A percentile compares a stretch with the other conserved stretches of the same genome.
Conservation (phyloP, 2,113 vertebrate species). For the Hippopotamus amphibius region DNA sequence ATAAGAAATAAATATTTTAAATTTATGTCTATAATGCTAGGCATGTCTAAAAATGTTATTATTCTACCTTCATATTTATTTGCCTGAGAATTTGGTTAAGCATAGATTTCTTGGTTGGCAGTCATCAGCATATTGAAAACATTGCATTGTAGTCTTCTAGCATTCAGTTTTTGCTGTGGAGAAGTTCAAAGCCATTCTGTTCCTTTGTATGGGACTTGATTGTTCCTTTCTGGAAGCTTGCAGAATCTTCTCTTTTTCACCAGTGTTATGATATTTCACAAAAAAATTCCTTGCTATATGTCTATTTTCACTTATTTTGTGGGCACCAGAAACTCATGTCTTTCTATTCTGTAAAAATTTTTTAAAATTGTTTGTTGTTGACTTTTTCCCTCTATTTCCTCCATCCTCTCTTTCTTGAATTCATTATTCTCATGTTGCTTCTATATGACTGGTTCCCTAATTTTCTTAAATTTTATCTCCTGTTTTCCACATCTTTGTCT, state of each 20-base stretch:
- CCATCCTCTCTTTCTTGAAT: slow-evolving; percentile 25
- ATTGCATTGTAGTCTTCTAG: not conserved
- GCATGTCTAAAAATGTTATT: slow-evolving; percentile 22
- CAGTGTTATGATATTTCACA: not conserved
- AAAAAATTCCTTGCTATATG: not conserved
- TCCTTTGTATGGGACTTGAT: not conserved
- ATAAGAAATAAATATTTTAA: not conserved
- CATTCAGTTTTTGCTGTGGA: not conserved
- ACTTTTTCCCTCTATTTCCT: not conserved
- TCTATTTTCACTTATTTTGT: slow-evolving; percentile 5
- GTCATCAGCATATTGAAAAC: not conserved
- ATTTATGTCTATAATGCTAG: not conserved
- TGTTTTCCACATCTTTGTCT: slow-evolving; percentile 9
- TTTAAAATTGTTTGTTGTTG: not conserved
- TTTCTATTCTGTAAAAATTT: slow-evolving; percentile 10
- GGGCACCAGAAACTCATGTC: not conserved
- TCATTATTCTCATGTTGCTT: not conserved
- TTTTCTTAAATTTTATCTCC: slow-evolving; percentile 20
- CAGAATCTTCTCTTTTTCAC: slow-evolving; percentile 7
- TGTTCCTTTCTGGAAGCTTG: not conserved
- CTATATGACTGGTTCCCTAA: not conserved
- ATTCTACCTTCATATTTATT: not conserved
- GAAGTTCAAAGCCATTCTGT: not conserved
- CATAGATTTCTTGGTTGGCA: slow-evolving; percentile 48
- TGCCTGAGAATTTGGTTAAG: not conserved